phyloP scores from a whole-genome alignment of 1,140 invertebrate genomes.

The Caenorhabditis remanei region DNA sequence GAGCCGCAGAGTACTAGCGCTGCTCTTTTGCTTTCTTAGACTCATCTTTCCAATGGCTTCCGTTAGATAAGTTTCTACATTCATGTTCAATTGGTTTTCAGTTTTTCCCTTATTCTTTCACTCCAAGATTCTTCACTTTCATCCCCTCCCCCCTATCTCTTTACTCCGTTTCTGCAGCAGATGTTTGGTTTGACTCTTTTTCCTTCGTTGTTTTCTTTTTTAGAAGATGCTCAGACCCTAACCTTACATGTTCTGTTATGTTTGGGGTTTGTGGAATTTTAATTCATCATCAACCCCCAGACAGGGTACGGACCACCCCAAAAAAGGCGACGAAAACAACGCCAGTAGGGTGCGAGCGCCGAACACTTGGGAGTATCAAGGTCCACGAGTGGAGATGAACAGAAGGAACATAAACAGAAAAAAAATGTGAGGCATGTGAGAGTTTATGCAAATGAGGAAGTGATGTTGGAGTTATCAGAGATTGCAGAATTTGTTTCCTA shows the following conservation, averaged over 20 bases:
- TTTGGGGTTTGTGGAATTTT: background rate
- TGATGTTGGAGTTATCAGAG: background rate
- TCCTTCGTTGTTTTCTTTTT: background rate
- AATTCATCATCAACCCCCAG: slow-evolving; percentile 28
- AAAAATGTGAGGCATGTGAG: background rate
- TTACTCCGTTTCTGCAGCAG: background rate
- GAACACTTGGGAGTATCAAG: slow-evolving; percentile 6
- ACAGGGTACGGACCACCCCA: background rate
- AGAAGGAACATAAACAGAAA: background rate
- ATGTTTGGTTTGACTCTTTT: slow-evolving; percentile 5
- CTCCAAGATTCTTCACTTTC: background rate
- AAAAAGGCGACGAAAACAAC: slow-evolving; percentile 1
- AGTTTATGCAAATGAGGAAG: background rate
- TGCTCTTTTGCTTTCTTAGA: background rate
- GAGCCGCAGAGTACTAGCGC: background rate
- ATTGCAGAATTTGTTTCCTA: too few relatives aligned
- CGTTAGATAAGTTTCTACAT: slow-evolving; percentile 38
- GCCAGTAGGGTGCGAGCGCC: background rate
- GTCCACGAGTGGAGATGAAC: background rate
- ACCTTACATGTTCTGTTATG: background rate
- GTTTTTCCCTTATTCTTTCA: background rate
- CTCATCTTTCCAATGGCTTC: slow-evolving; percentile 24
- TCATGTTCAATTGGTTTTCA: slow-evolving; percentile 27
- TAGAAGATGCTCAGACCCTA: background rate
- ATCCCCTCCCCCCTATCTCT: background rate